Percentiles rank a stretch among this genome's conserved stretches.
Evolutionary conservation across 35 echinoderm and acorn worm species (phyloP).

Genomic region (Acanthaster planci): DNA sequence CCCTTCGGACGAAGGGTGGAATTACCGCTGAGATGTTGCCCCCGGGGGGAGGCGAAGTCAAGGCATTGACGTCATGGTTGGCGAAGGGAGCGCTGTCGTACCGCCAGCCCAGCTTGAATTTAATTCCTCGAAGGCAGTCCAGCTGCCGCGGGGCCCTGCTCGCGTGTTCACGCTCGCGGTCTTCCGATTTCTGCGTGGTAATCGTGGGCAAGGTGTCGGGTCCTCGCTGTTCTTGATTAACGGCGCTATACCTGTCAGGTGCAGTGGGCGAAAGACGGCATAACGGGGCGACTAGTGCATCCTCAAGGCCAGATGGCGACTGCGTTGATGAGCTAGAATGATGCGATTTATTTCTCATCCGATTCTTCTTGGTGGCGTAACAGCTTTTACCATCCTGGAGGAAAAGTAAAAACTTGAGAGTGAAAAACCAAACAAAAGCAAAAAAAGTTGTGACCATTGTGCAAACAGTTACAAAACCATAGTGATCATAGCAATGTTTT

Average conservation of each 20-base stretch:
- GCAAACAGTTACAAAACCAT: no score
- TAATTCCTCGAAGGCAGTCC: constrained; percentile 73
- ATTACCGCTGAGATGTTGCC: background rate
- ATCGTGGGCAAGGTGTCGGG: background rate
- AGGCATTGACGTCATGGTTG: constrained; percentile 14
- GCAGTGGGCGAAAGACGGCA: background rate
- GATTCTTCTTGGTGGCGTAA: background rate
- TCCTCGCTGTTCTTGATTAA: background rate
- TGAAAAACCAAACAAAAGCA: no score
- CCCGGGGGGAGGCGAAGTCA: constrained; percentile 16
- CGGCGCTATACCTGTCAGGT: background rate
- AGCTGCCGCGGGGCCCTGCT: constrained; percentile 33
- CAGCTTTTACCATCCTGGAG: constrained; percentile 6
- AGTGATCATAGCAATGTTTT: no score
- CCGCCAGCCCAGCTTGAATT: constrained; percentile 83
- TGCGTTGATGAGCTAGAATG: no score
- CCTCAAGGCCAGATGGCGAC: no score
- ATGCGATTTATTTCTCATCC: no score
- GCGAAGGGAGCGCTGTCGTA: constrained; percentile 20
- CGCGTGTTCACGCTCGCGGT: background rate
- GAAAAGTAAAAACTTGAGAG: background rate
- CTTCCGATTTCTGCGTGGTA: background rate
- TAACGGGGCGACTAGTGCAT: no score
- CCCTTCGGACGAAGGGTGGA: background rate
- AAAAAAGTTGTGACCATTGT: no score